Evolutionary conservation across 2,113 vertebrate genomes (phyloP), one percentile per base, ranked within the genome.

Genomic region (Alaudala cheleensis): DNA sequence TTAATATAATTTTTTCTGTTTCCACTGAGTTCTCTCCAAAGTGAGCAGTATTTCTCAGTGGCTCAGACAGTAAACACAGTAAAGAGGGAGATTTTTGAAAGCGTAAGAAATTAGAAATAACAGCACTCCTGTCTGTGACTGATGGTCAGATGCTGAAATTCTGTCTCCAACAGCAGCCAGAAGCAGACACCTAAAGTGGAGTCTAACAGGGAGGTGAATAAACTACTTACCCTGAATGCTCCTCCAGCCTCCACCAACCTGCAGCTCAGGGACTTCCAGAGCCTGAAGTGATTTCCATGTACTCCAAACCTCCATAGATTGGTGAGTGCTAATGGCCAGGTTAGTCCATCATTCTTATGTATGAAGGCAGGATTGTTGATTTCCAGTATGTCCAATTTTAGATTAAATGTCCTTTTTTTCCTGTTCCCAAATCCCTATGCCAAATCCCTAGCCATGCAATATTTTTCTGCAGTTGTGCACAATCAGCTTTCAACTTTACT

Each of bases 31-130:
- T 44, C 40, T 47, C 29, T 90, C 86, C 42, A 67, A 91, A 93
- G 14, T 47, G 34, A 69, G 21, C 76, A 72, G 19, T 21, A 33
- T 50, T 81, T 95, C 40, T 93, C 47, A 60, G 21, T 69, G 62
- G 61, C 71, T 69, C 45, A 90, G 94, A 92, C 23, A 88, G 66
- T 34, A 66, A 81, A 81, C 15, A 45, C 19, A 80, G 40, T 22
- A 76, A 76, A 81, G 20, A 57, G 39, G 53, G 29, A 67, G 44
- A 82, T 56, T 94, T 97, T 58, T 93, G 72, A 84, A 87, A 87
- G 54, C 2, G 2, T 14, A 69, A 87, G 65, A 25, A 89, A 79
- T 53, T 69, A 53, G 83, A 57, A 82, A 33, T n/a, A 61, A 26
- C 21, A 67, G 40, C n/a, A 66, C 33, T 31, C 37, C n/a, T 47